Evolutionary conservation across 2,797 vertebrate species (phyloP), one percentile per base, ranked within the genome.

Genomic region (Eulemur mongoz): DNA sequence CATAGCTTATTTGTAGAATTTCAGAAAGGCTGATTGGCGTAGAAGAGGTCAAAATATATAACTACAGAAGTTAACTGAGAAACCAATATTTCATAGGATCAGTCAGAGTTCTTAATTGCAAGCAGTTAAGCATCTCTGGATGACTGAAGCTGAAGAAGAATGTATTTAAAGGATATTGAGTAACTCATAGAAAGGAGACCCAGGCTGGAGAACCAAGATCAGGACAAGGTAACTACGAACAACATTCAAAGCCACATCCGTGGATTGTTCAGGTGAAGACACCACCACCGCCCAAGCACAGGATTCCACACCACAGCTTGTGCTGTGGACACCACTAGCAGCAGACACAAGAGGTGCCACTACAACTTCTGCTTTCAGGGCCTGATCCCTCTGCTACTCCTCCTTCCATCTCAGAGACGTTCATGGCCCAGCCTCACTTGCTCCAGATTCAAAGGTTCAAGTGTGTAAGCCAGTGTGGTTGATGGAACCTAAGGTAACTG

Each of bases 1-100:
- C n/a, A 40, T 54, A 50, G 27, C 27, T 94, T 91, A 52, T 89
- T 82, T 75, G 84, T 76, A 25, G 48, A 79, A 91, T 79, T 79
- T 72, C 63, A 83, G 75, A 89, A 93, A 90, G 25, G 22, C 23
- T 72, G 69, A 38, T 18, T 54, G 27, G 50, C 78, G 3, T 54
- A 76, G 87, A 94, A 82, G 18, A 79, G 32, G 7, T 81, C 27
- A 59, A 45, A 22, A 93, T 76, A 14, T 23, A 7, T 48, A 82
- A 82, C 50, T n/a, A 30, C 18, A 45, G 65, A 91, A 80, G 73
- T 75, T 52, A 72, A 80, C 43, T 43, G 38, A 73, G 73, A 94
- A 82, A 72, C 15, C 22, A 67, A 7, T 52, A 89, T 89, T 89
- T 61, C 65, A 30, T 25, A 83, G 57, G 23, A 43, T 43, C 52